Conservation (phyloP, 2,113 vertebrate genomes). For the Felis chaus region DNA sequence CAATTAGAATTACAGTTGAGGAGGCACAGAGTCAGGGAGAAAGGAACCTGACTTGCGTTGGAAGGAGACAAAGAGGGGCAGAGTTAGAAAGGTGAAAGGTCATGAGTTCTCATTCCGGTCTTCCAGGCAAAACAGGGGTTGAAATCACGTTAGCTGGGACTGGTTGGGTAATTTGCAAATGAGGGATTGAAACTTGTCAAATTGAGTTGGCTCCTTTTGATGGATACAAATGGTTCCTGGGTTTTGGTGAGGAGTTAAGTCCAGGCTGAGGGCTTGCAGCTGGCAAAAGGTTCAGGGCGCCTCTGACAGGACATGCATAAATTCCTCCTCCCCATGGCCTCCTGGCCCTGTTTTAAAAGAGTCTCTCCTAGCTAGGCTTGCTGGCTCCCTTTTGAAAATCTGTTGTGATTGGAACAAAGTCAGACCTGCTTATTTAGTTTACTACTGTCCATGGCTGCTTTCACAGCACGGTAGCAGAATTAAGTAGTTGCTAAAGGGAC, state of each 20-base stretch:
- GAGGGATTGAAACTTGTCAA: not conserved
- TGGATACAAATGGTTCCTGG: not conserved
- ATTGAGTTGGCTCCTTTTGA: not conserved
- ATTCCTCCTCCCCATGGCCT: not conserved
- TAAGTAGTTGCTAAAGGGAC: not conserved
- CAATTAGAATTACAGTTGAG: not conserved
- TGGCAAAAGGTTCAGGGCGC: not conserved
- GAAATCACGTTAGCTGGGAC: not conserved
- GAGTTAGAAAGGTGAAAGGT: not conserved
- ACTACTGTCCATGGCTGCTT: not conserved
- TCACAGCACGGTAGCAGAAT: not conserved
- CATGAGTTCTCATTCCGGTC: not conserved
- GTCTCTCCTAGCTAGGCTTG: not conserved
- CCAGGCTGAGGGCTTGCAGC: not conserved
- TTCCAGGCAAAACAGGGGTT: not conserved
- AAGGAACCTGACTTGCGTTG: not conserved
- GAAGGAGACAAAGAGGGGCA: not conserved
- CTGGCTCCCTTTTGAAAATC: not conserved
- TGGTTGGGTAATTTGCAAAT: not conserved
- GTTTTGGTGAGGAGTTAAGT: not conserved
- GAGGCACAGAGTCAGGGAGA: not conserved
- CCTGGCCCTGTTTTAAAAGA: not conserved
- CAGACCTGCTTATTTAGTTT: not conserved
- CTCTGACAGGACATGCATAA: not conserved
- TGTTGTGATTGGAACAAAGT: not conserved